phyloP scores from a whole-genome alignment of 1,140 invertebrate genomes.

The Scylla paramamosain region DNA sequence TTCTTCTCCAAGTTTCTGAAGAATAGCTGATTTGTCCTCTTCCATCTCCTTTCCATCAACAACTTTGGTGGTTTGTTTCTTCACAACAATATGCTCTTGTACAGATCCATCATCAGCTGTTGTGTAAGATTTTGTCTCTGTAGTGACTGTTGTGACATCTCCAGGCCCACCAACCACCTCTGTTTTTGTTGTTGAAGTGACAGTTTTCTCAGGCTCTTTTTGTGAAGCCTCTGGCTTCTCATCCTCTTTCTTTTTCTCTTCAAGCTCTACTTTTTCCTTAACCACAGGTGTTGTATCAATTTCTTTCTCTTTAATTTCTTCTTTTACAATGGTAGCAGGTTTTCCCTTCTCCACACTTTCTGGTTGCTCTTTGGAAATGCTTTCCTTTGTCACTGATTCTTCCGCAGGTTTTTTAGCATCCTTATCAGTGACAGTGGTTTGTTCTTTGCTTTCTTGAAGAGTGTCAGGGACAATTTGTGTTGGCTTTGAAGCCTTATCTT shows the following conservation, averaged over 20 bases:
- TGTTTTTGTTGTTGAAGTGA: constrained; percentile 58
- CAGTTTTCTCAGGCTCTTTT: constrained; percentile 46
- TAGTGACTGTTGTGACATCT: constrained; percentile 64
- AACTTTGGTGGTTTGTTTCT: constrained; percentile 58
- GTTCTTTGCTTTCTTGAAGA: constrained; percentile 61
- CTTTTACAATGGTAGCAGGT: constrained; percentile 68
- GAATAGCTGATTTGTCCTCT: constrained; percentile 72
- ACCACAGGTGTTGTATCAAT: constrained; percentile 68
- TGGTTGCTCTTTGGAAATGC: not conserved
- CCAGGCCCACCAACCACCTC: constrained; percentile 68
- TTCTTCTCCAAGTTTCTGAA: constrained; percentile 76
- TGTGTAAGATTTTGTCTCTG: constrained; percentile 65
- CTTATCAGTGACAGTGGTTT: constrained; percentile 40
- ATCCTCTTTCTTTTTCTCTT: not conserved
- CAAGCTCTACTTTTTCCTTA: not conserved
- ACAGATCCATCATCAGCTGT: constrained; percentile 73
- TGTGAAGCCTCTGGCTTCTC: not conserved
- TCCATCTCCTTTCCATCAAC: constrained; percentile 42
- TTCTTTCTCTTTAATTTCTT: constrained; percentile 67
- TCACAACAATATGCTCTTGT: constrained; percentile 74
- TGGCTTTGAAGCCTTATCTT: constrained; percentile 6
- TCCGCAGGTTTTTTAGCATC: constrained; percentile 26
- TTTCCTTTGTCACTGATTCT: not conserved
- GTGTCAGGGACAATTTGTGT: constrained; percentile 11
- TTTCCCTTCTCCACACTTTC: constrained; percentile 78